Base-by-base conservation (phyloP, 2,113 vertebrate species). In the Phrynosoma blainvillii region DNA sequence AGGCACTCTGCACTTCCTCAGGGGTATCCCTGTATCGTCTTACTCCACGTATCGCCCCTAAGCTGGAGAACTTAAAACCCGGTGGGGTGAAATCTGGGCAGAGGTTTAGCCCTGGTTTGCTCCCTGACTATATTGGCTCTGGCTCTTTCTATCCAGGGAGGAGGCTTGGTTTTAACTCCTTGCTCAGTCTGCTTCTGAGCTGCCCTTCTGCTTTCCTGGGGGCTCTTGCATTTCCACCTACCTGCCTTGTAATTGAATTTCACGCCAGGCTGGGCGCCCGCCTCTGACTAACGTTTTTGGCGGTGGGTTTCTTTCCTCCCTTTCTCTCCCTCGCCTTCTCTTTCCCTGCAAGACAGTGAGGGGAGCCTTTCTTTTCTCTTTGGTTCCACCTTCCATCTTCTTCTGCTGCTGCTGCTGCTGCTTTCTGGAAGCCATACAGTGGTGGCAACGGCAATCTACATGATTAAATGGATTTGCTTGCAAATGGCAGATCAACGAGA, bases 231-330 rank as follows among this genome's bases (percentile, higher is more conserved):
- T 66, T 56, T 74, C 84, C 70, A 59, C 83, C 82, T 89, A 79
- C 83, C 83, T 85, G 70, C 80, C 40, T 82, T 85, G 56, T 81
- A 54, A 75, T 75, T 86, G 88, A 84, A 88, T 79, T 79, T 85
- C 79, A 86, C 16, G 59, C 84, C 82, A 54, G 52, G 84, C 82
- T 84, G 79, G 82, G 85, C 81, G 79, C 77, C 78, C 83, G 82
- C 76, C 84, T 76, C 75, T 76, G 75, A 23, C 82, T 73, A 56
- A 71, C 56, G 10, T 81, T 71, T 77, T n/a, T 54, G 88, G 79
- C 66, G 13, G 66, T 65, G 3, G 30, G 82, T 87, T 82, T 32
- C 70, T 81, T 47, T 75, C 42, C 7, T n/a, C 65, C 32, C 40
- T 56, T 7, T 75, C 86, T 74, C 47, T 30, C 36, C 66, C 47